Conservation (phyloP, 2,113 vertebrate genomes). For the Spilogale gracilis region DNA sequence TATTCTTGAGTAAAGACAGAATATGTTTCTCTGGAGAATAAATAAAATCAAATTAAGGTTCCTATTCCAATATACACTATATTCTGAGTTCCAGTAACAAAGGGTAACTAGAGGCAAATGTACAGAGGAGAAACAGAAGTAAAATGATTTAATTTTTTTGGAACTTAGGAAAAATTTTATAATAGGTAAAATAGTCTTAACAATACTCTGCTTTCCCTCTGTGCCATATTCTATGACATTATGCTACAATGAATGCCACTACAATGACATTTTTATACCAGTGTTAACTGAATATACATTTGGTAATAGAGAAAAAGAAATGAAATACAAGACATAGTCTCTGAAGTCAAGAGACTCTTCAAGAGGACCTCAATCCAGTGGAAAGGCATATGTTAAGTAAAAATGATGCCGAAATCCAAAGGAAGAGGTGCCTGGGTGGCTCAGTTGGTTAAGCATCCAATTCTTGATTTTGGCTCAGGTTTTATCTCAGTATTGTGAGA, state of each 20-base stretch:
- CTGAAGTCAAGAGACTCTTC: neutral
- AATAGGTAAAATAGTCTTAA: neutral
- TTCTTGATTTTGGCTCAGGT: no score
- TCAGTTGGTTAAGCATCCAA: no score
- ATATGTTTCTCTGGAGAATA: neutral
- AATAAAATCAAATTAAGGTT: neutral
- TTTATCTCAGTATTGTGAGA: no score
- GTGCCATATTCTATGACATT: neutral
- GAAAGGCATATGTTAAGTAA: neutral
- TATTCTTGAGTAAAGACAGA: slow-evolving; percentile 2
- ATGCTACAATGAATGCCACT: neutral
- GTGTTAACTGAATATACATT: neutral
- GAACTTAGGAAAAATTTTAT: neutral
- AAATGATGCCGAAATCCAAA: neutral
- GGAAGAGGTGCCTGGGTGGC: neutral
- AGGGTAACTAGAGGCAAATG: neutral
- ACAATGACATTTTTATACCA: neutral
- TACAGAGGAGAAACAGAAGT: neutral
- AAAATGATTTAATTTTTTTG: neutral
- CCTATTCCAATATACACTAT: neutral
- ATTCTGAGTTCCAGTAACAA: neutral
- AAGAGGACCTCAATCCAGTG: neutral
- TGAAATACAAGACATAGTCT: neutral
- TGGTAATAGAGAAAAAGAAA: neutral
- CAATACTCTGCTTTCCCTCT: neutral